phyloP scores from a whole-genome alignment of 23 tunicate species.

The Ascidia mentula region DNA sequence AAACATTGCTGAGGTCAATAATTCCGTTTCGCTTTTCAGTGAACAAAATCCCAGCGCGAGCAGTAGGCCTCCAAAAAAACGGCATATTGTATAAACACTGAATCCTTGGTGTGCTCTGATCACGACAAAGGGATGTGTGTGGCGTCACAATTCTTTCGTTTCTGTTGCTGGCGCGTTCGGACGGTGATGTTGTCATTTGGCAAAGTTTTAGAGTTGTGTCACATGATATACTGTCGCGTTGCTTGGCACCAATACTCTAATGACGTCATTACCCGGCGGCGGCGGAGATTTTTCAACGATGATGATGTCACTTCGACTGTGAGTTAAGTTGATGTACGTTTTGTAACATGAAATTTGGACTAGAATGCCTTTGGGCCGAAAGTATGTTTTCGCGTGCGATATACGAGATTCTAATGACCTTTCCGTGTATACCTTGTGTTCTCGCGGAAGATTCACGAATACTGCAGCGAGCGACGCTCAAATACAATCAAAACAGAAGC shows the following conservation, averaged over 20 bases:
- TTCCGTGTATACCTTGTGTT: too few relatives aligned
- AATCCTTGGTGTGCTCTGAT: neutral
- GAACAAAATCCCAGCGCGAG: neutral
- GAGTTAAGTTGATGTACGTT: neutral
- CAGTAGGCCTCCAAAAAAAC: neutral
- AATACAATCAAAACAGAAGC: too few relatives aligned
- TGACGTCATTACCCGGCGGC: neutral
- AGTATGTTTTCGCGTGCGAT: too few relatives aligned
- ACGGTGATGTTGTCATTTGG: neutral
- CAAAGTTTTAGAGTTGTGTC: too few relatives aligned
- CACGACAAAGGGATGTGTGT: neutral
- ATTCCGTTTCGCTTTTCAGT: neutral
- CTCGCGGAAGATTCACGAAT: too few relatives aligned
- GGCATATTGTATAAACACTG: neutral
- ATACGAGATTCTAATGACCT: too few relatives aligned
- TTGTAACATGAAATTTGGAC: too few relatives aligned
- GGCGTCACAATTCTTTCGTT: neutral
- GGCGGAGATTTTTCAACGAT: neutral
- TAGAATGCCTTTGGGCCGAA: too few relatives aligned
- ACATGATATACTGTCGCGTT: too few relatives aligned
- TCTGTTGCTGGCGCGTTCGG: neutral
- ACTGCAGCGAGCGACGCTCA: too few relatives aligned
- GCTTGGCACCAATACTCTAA: too few relatives aligned
- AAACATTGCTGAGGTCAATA: too few relatives aligned
- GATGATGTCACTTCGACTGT: neutral